Evolutionary conservation across 2,888 invertebrate genomes (phyloP).

Genomic region (Conistra vaccinii): DNA sequence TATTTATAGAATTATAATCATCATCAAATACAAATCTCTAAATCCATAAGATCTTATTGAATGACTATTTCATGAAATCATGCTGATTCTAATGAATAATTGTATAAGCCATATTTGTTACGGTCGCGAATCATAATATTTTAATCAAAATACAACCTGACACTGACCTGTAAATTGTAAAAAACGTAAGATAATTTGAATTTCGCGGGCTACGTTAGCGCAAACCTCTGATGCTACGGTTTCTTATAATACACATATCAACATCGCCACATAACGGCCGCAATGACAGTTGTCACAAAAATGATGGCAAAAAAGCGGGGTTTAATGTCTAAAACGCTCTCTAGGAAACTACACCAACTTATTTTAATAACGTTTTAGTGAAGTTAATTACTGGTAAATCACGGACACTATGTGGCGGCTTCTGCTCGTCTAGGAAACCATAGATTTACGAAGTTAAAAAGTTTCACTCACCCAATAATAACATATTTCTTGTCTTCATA

Average conservation of each 20-base stretch:
- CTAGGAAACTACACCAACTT: background rate
- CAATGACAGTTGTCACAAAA: background rate
- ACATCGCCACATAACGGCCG: background rate
- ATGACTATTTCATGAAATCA: too few species aligned
- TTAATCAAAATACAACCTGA: too few species aligned
- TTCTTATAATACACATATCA: background rate
- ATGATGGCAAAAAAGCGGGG: background rate
- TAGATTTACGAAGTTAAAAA: background rate
- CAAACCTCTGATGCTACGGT: background rate
- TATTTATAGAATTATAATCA: too few species aligned
- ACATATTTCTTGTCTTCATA: constrained; percentile 19
- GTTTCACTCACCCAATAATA: constrained; percentile 33
- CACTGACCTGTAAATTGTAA: too few species aligned
- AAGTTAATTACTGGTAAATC: background rate
- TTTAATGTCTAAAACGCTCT: background rate
- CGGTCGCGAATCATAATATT: too few species aligned
- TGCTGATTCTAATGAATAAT: too few species aligned
- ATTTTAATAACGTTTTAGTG: background rate
- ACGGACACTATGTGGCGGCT: background rate
- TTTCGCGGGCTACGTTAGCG: too few species aligned
- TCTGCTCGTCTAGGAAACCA: background rate
- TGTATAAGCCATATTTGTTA: too few species aligned
- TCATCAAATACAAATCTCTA: too few species aligned
- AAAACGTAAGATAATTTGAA: too few species aligned
- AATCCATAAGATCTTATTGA: too few species aligned